Conservation (phyloP, 2,113 vertebrate genomes). For the Enhydra lutris region DNA sequence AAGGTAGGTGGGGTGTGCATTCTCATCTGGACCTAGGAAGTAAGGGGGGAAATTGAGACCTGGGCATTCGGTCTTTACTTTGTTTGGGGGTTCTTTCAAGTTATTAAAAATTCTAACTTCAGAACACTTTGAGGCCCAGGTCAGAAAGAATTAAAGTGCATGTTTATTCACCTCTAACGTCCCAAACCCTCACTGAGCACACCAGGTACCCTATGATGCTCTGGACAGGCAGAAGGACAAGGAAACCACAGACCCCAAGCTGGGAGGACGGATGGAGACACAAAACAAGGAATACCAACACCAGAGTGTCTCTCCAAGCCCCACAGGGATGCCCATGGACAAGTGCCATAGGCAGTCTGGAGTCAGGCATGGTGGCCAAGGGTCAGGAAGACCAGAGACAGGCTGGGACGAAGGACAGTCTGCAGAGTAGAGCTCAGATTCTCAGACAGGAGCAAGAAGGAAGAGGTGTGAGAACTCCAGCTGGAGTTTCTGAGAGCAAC, state of each 20-base stretch:
- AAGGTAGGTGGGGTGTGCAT: background rate
- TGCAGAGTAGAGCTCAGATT: background rate
- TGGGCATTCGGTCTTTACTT: background rate
- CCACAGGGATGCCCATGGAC: rapidly evolving
- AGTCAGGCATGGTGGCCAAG: too few species aligned
- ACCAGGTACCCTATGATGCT: background rate
- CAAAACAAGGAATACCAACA: too few species aligned
- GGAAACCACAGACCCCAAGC: background rate
- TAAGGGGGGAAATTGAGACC: background rate
- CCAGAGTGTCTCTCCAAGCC: background rate
- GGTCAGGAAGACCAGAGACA: background rate
- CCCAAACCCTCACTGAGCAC: background rate
- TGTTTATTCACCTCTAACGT: background rate
- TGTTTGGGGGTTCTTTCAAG: background rate
- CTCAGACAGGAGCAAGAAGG: background rate
- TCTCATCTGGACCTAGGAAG: background rate
- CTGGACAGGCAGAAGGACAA: background rate
- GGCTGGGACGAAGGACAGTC: rapidly evolving
- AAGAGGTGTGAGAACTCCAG: background rate
- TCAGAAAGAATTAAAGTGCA: background rate
- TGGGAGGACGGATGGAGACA: background rate
- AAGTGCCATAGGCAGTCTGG: background rate
- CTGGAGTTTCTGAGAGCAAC: background rate
- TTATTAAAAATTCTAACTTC: background rate
- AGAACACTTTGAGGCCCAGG: background rate